Evolutionary conservation across 2,113 vertebrate genomes (phyloP).

Genomic region (Nyctibius bracteatus): DNA sequence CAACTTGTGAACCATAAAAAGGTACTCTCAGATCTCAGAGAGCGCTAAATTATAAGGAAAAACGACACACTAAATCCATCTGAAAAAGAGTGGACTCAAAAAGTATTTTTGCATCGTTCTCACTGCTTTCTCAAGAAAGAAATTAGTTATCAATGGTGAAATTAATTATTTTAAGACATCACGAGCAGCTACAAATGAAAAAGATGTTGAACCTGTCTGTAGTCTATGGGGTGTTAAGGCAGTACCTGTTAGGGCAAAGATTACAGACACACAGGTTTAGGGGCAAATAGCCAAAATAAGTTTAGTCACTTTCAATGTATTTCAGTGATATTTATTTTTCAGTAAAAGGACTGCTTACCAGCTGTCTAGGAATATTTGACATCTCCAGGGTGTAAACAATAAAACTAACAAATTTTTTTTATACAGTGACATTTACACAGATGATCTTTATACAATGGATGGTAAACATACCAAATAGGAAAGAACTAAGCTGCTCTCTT

Average conservation of each 20-base stretch:
- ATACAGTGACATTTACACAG: background rate
- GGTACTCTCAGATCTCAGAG: slow-evolving; percentile 60
- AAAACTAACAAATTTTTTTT: background rate
- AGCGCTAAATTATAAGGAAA: background rate
- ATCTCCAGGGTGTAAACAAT: background rate
- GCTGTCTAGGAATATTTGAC: background rate
- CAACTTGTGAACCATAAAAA: slow-evolving; percentile 72
- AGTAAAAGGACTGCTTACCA: background rate
- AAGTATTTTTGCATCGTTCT: background rate
- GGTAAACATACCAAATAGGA: background rate
- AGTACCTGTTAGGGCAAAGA: background rate
- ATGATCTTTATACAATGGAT: background rate
- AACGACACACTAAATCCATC: background rate
- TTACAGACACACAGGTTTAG: background rate
- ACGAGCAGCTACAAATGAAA: background rate
- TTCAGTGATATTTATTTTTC: background rate
- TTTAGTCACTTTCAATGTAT: background rate
- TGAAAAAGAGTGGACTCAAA: background rate
- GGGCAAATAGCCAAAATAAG: background rate
- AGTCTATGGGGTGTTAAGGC: background rate
- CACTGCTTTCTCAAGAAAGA: background rate
- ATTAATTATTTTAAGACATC: background rate
- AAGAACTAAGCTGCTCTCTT: background rate
- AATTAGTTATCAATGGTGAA: background rate
- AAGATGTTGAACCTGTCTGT: background rate